phyloP scores from a whole-genome alignment of 2,113 vertebrate genomes.

The Salvator merianae region DNA sequence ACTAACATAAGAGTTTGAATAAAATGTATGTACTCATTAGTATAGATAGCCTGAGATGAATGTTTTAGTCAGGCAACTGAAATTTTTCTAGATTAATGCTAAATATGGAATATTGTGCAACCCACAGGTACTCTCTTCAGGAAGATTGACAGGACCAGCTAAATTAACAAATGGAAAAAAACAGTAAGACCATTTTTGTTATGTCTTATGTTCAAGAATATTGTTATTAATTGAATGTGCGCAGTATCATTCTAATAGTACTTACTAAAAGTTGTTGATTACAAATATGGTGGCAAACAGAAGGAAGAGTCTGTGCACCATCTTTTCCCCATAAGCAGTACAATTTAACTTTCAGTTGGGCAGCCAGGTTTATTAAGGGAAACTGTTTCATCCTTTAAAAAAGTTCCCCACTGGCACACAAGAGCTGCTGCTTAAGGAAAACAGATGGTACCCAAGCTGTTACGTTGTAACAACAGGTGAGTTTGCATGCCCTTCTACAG shows the following conservation, averaged over 20 bases:
- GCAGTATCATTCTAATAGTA: no score
- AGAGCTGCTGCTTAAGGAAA: neutral
- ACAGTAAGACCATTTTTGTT: conserved; percentile 64
- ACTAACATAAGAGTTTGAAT: neutral
- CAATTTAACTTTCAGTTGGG: no score
- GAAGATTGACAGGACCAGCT: conserved; percentile 68
- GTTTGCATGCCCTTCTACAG: no score
- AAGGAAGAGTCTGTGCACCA: no score
- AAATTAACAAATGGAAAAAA: conserved; percentile 71
- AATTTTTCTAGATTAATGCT: accelerated
- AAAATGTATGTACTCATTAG: neutral
- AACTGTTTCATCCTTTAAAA: no score
- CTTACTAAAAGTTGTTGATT: no score
- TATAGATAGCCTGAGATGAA: accelerated
- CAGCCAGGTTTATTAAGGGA: no score
- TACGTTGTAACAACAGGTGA: no score
- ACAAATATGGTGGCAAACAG: no score
- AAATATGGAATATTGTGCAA: conserved; percentile 29
- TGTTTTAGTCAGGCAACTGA: neutral
- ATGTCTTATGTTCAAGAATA: neutral
- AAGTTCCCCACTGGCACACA: no score
- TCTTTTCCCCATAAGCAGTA: no score
- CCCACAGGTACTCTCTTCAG: conserved; percentile 74
- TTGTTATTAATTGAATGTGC: neutral
- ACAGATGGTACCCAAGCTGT: no score